Percentiles rank a stretch among this genome's conserved stretches.
Conservation (phyloP, 2,888 invertebrate species). For the Chelonus formosanus region DNA sequence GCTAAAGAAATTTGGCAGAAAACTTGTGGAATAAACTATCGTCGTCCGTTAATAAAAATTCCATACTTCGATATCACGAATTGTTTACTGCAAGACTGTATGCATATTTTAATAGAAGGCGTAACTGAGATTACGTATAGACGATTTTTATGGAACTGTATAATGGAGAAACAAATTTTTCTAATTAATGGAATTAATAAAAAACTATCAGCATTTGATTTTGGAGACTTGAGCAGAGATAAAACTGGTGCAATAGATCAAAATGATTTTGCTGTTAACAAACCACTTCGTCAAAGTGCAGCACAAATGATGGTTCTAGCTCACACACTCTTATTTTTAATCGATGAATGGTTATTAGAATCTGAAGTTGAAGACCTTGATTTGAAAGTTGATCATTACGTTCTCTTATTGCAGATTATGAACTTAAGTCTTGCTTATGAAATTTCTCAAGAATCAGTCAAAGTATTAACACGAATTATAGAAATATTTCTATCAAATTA, state of each 20-base stretch:
- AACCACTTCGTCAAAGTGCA: conserved; percentile 42
- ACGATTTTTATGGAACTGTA: conserved; percentile 39
- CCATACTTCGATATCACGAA: conserved; percentile 21
- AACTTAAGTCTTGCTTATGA: conserved; percentile 43
- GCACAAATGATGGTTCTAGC: conserved; percentile 41
- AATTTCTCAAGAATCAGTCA: conserved; percentile 34
- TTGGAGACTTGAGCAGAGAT: conserved; percentile 42
- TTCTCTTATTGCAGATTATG: conserved; percentile 41
- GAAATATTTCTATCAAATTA: conserved; percentile 34
- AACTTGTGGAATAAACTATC: conserved; percentile 21
- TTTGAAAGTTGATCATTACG: conserved; percentile 31
- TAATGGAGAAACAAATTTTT: conserved; percentile 38
- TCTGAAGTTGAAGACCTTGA: conserved; percentile 20
- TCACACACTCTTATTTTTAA: conserved; percentile 44
- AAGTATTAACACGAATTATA: conserved; percentile 36
- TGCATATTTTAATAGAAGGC: conserved; percentile 44
- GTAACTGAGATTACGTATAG: conserved; percentile 25
- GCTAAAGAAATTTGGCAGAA: no score
- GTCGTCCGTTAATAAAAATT: conserved; percentile 19
- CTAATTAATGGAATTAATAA: conserved; percentile 42
- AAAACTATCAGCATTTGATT: conserved; percentile 39
- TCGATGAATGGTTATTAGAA: conserved; percentile 38
- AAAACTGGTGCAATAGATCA: conserved; percentile 40
- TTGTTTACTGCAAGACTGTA: conserved; percentile 29
- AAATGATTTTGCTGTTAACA: conserved; percentile 31